Base-by-base conservation (phyloP, 2,797 vertebrate species). In the Paratrypauchen microcephalus region DNA sequence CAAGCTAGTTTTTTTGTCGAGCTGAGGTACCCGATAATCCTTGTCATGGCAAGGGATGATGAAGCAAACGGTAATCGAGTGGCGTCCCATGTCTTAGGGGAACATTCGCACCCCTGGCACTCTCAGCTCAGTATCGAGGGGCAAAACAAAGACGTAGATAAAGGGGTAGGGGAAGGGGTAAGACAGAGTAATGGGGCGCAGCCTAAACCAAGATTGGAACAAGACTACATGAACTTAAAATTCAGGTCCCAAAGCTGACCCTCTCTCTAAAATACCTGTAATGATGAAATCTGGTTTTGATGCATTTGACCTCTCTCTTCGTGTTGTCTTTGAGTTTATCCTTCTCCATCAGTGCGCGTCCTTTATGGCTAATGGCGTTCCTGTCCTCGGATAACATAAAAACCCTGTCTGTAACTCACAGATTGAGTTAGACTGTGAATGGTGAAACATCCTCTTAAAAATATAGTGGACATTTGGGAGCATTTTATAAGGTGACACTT, bases 211-310 rank as follows among this genome's bases (percentile, higher is more conserved):
- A n/a, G n/a, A n/a, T n/a, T n/a, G 32, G 2, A 36, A 7, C 32
- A 36, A 3, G 32, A 36, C 32, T 1, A 36, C 3, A 13, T 4
- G 0, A 13, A 41, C 11, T 41, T 41, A 12, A 41, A 41, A 41
- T 41, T 5, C 39, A 41, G 12, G 41, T 13, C 41, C 41, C 41
- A 16, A 45, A 45, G 48, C 62, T 41, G n/a, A 72, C 59, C 36
- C 24, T 32, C 12, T 26, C 65, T 69, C 24, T 56, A 61, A 63
- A 52, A 62, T 61, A 61, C 62, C 71, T 80, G 78, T 71, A 80
- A 24, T 21, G 12, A 82, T 89, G 79, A 85, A 82, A 82, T 74
- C 65, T 19, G 19, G 63, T 78, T 80, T 75, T 71, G 74, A 61
- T 21, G 39, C 9, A 13, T 39, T 15, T 24, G 60, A 62, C 60